A percentile compares a stretch with the other conserved stretches of the same genome.
phyloP scores from a whole-genome alignment of 1,140 invertebrate genomes.

The Lethrus apterus region DNA sequence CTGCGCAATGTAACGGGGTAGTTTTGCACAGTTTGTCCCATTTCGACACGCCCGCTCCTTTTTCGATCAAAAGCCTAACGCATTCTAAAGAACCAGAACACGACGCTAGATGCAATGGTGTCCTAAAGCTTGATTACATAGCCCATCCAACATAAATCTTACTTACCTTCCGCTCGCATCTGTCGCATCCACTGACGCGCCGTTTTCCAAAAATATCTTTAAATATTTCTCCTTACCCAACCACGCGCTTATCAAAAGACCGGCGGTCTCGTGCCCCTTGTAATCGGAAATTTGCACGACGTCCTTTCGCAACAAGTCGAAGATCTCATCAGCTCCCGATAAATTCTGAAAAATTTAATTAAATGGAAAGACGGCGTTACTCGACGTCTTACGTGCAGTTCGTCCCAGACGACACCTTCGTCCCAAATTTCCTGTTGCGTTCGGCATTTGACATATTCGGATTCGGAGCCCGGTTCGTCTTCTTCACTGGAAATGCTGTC shows the following conservation, averaged over 20 bases:
- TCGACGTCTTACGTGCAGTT: slow-evolving; percentile 2
- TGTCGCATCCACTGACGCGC: slow-evolving; percentile 39
- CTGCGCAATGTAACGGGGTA: slow-evolving; percentile 70
- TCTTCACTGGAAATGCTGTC: slow-evolving; percentile 1
- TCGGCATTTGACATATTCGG: slow-evolving; percentile 3
- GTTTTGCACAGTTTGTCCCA: slow-evolving; percentile 60
- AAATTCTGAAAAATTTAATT: neutral
- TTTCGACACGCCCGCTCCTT: slow-evolving; percentile 55
- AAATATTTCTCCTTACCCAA: slow-evolving; percentile 42
- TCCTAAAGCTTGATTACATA: slow-evolving; percentile 43
- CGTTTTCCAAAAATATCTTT: slow-evolving; percentile 39
- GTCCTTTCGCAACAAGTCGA: slow-evolving; percentile 1
- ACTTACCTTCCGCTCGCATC: slow-evolving; percentile 47
- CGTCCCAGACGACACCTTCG: slow-evolving; percentile 5
- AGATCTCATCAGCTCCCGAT: slow-evolving; percentile 7
- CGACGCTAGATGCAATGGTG: slow-evolving; percentile 70
- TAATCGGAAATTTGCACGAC: neutral
- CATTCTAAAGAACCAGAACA: slow-evolving; percentile 57
- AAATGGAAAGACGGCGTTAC: too few relatives aligned
- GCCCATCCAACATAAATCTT: neutral
- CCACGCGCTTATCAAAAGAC: slow-evolving; percentile 38
- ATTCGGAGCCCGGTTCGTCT: slow-evolving; percentile 2
- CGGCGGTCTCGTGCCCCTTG: slow-evolving; percentile 11
- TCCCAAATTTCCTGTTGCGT: slow-evolving; percentile 6
- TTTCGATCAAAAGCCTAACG: slow-evolving; percentile 54